A percentile compares a stretch with the other conserved stretches of the same genome.
These are phyloP conservation scores for Anas georgica DNA, from an alignment of 2,797 vertebrate genomes.

Conservation along the genomic window DNA sequence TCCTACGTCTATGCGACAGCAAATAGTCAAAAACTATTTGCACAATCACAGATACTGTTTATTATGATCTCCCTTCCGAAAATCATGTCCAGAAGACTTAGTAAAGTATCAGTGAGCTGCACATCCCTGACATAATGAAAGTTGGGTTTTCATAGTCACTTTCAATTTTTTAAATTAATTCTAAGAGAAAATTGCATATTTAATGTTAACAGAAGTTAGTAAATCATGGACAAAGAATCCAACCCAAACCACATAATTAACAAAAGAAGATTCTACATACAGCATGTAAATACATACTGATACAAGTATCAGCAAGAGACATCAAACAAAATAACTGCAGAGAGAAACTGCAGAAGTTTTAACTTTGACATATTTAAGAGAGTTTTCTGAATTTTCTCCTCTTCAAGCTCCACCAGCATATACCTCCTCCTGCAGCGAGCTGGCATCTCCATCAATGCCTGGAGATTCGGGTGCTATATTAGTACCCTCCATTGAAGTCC, in stretches of 20 bases:
- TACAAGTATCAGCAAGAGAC: background rate
- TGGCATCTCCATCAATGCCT: background rate
- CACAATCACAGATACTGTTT: rapidly evolving
- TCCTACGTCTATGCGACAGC: background rate
- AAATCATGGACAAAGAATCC: background rate
- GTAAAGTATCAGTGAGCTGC: background rate
- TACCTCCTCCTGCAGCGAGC: background rate
- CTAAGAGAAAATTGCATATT: background rate
- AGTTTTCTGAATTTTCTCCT: background rate
- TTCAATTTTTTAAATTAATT: background rate
- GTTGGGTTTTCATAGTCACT: background rate
- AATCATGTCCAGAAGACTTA: background rate
- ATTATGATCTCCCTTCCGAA: background rate
- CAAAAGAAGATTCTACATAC: background rate
- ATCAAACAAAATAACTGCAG: background rate
- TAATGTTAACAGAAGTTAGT: background rate
- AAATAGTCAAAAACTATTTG: background rate
- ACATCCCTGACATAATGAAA: background rate
- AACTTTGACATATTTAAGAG: background rate
- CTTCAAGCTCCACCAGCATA: background rate
- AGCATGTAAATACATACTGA: background rate
- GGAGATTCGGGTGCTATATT: background rate
- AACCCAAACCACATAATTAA: background rate
- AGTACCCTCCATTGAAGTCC: background rate
- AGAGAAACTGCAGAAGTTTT: background rate